Evolutionary conservation across 2,113 vertebrate species (phyloP).

Genomic region (Bujurquina vittata): DNA sequence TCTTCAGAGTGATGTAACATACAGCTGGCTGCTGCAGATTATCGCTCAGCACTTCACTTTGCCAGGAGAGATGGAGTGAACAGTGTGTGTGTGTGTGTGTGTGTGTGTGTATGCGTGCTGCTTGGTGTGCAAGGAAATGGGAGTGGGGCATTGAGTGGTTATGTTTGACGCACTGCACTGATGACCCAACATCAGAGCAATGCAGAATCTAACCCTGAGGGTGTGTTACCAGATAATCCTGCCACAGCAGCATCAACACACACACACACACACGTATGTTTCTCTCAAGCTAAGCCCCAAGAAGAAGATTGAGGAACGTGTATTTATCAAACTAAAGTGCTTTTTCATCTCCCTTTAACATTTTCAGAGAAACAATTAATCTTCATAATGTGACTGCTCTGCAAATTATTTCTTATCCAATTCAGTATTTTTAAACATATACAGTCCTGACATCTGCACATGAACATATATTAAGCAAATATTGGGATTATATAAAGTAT

Average conservation of each 20-base stretch:
- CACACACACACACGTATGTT: not conserved
- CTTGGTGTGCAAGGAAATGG: constrained; percentile 13
- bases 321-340: not conserved
- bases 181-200: constrained; percentile 18
- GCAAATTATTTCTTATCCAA: not conserved
- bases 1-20: constrained; percentile 69
- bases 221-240: constrained; percentile 21
- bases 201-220: not conserved
- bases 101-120: not conserved
- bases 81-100: not conserved
- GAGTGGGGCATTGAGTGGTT: not conserved
- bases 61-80: constrained; percentile 5
- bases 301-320: not conserved
- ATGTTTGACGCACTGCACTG: constrained; percentile 4
- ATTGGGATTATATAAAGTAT: constrained; percentile 9
- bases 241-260: not conserved
- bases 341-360: not conserved
- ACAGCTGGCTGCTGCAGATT: constrained; percentile 74
- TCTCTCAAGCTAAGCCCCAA: not conserved
- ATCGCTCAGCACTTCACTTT: constrained; percentile 52
- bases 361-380: not conserved
- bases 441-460: not conserved
- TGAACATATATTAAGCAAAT: not conserved
- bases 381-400: not conserved
- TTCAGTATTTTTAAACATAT: not conserved